Conservation (phyloP, 2,113 vertebrate species). For the Charadrius vociferus region DNA sequence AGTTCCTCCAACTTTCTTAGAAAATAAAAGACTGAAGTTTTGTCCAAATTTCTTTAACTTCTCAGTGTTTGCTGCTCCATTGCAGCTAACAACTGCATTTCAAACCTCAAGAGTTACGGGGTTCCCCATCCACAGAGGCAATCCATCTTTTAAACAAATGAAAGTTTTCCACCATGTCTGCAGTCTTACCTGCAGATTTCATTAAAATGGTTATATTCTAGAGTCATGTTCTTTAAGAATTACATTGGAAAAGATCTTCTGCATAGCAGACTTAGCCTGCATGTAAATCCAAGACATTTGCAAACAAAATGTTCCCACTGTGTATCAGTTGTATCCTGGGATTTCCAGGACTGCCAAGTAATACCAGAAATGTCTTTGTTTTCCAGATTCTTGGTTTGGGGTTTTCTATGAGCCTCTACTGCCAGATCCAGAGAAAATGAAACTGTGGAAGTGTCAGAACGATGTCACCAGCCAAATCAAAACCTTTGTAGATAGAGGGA, state of each 20-base stretch:
- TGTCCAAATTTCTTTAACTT: not conserved
- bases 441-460: constrained; percentile 4
- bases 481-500: constrained; percentile 23
- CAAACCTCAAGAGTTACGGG: not conserved
- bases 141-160: not conserved
- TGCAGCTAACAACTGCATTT: not conserved
- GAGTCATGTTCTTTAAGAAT: not conserved
- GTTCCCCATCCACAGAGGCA: not conserved
- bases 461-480: constrained; percentile 11
- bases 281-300: constrained; percentile 51
- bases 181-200: not conserved
- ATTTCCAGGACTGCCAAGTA: constrained; percentile 45
- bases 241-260: constrained; percentile 24
- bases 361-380: constrained; percentile 61
- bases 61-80: not conserved
- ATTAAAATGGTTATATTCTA: not conserved
- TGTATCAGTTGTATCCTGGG: not conserved
- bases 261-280: constrained; percentile 33
- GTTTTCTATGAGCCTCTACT: constrained; percentile 79
- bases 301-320: constrained; percentile 27
- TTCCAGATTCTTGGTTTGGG: constrained; percentile 77
- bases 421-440: constrained; percentile 78
- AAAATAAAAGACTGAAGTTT: not conserved
- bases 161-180: not conserved
- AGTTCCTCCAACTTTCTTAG: not conserved